These are phyloP conservation scores for Saturnia pavonia DNA, from an alignment of 2,888 invertebrate genomes.

Conservation along the genomic window DNA sequence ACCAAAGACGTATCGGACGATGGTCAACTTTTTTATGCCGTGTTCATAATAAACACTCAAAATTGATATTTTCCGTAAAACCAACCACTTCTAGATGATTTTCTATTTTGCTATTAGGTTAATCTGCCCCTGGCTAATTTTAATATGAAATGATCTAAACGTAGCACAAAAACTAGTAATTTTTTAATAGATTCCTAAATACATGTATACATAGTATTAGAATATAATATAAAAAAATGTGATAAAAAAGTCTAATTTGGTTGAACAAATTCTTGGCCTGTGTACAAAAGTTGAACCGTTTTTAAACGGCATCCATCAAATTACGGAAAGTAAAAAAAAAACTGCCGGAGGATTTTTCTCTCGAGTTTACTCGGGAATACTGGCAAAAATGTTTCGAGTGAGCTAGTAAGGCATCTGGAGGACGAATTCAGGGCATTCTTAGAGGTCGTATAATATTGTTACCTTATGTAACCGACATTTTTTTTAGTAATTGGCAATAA, in stretches of 20 bases:
- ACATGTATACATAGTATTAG: neutral
- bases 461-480: neutral
- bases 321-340: slow-evolving; percentile 41
- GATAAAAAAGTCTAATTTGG: neutral
- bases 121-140: too few species aligned
- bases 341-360: slow-evolving; percentile 32
- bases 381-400: slow-evolving; percentile 24
- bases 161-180: too few species aligned
- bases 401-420: neutral
- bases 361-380: slow-evolving; percentile 27
- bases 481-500: neutral
- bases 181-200: neutral
- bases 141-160: too few species aligned
- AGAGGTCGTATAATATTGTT: neutral
- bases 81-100: too few species aligned
- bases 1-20: too few species aligned
- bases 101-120: too few species aligned
- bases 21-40: too few species aligned
- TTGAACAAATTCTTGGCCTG: neutral
- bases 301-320: slow-evolving; percentile 37
- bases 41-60: too few species aligned
- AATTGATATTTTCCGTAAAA: too few species aligned
- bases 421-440: neutral
- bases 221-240: neutral
- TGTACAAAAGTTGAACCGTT: slow-evolving; percentile 5